Evolutionary conservation across 2,888 invertebrate species (phyloP).

Genomic region (Pandemis heparana): DNA sequence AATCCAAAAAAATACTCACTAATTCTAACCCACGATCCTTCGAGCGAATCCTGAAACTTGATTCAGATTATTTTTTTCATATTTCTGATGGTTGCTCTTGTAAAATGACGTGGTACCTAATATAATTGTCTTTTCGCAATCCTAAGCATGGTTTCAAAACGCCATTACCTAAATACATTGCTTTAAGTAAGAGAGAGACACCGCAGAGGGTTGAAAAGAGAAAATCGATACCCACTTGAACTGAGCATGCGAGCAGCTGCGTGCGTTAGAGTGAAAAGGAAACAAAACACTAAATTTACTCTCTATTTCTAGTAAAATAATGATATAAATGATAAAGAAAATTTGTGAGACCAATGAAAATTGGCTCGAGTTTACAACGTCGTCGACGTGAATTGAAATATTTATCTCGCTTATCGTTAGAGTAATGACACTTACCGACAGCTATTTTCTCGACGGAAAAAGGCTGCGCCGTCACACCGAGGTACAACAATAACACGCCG

Average conservation of each 20-base stretch:
- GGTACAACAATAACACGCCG: conserved; percentile 68
- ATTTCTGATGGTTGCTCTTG: background rate
- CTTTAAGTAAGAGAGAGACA: conserved; percentile 54
- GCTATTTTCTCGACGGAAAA: conserved; percentile 80
- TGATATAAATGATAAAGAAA: background rate
- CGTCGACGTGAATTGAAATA: background rate
- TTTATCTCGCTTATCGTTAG: conserved; percentile 24
- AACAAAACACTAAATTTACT: conserved; percentile 55
- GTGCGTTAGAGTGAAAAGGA: conserved; percentile 58
- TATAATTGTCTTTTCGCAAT: background rate
- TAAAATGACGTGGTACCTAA: background rate
- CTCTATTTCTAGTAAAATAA: background rate
- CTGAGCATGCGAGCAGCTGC: conserved; percentile 52
- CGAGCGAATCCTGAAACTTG: no score
- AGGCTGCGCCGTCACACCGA: conserved; percentile 69
- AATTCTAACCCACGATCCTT: no score
- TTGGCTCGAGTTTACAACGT: background rate
- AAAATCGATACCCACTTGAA: conserved; percentile 55
- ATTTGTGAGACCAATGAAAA: background rate
- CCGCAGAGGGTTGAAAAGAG: conserved; percentile 62
- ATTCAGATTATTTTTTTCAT: background rate
- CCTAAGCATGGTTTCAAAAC: conserved; percentile 20
- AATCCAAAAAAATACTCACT: no score
- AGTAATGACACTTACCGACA: conserved; percentile 71
- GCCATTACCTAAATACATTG: conserved; percentile 50